Evolutionary conservation across 1,140 invertebrate species (phyloP), one percentile per base, ranked within the genome.

Genomic region (Drosophila kurseongensis): DNA sequence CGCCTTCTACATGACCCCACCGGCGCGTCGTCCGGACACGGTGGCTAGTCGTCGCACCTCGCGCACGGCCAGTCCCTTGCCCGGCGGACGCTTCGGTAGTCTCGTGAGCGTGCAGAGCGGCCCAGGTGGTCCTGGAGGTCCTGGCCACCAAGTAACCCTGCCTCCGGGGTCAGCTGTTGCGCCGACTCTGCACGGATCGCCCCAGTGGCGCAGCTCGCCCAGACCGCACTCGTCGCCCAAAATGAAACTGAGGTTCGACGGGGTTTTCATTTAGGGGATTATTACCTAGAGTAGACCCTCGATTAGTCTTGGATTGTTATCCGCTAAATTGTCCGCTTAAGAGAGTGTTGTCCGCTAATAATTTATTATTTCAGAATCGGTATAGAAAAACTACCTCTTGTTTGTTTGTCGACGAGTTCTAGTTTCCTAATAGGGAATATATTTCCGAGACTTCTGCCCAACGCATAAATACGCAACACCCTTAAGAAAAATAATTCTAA

Each of bases 151-250:
- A 54, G 29, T 44, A 36, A 14, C 44, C 47, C 42, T 55, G 38
- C 47, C 75, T 13, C 23, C 45, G 32, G 69, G 62, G 36, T 40
- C 41, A 44, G 66, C 78, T 60, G 58, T 63, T 93, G 93, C 50
- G 62, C 56, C 59, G 9, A 55, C 66, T 55, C 93, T 93, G 81
- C 93, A 93, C 48, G 94, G 94, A 27, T 94, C 94, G 32, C 93
- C 93, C 48, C 79, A 78, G 55, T 92, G 91, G 75, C 92, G 94
- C 29, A 94, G 93, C 62, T 93, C 94, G 29, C 92, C 94, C 13
- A 93, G 94, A 78, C 95, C 96, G 75, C 96, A 97, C 90, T 95
- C 96, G 83, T 97, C 97, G 74, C 97, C 97, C 72, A 97, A 97
- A 94, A 97, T 98, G 95, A 98, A 98, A 94, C 94, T 98, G 90